These are phyloP conservation scores for Zaprionus davidi DNA, from an alignment of 1,140 invertebrate species.

Conservation along the genomic window DNA sequence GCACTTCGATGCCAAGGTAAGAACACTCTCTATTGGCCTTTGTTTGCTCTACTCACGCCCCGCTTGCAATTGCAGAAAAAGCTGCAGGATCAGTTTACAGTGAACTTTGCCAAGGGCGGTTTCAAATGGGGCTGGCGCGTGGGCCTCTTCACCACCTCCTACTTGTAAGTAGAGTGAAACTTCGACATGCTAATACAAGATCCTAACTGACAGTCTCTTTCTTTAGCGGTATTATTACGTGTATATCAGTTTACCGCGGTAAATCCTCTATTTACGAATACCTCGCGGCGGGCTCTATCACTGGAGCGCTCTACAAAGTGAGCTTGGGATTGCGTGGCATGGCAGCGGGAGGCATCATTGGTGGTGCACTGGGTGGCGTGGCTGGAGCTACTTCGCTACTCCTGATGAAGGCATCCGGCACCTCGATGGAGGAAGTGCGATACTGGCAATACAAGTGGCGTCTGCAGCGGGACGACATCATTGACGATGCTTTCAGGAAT, in stretches of 20 bases:
- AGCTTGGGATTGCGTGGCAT: slow-evolving; percentile 87
- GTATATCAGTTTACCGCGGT: slow-evolving; percentile 88
- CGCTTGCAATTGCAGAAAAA: slow-evolving; percentile 85
- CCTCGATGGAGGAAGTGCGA: slow-evolving; percentile 85
- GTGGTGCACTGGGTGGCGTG: slow-evolving; percentile 85
- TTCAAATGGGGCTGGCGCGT: slow-evolving; percentile 88
- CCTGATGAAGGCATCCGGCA: slow-evolving; percentile 85
- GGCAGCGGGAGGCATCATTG: slow-evolving; percentile 87
- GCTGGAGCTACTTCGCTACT: slow-evolving; percentile 84
- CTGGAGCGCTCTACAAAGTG: slow-evolving; percentile 85
- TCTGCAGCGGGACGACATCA: slow-evolving; percentile 68
- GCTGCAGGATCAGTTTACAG: slow-evolving; percentile 88
- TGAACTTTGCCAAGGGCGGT: slow-evolving; percentile 89
- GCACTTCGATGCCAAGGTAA: slow-evolving; percentile 89
- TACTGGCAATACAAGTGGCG: slow-evolving; percentile 85
- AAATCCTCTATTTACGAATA: slow-evolving; percentile 88
- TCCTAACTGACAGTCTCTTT: slow-evolving; percentile 45
- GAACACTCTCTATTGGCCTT: not conserved
- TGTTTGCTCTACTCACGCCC: not conserved
- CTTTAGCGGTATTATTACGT: slow-evolving; percentile 86
- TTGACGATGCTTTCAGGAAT: slow-evolving; percentile 73
- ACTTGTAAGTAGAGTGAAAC: slow-evolving; percentile 85
- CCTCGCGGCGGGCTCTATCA: slow-evolving; percentile 86
- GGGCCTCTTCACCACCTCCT: slow-evolving; percentile 87
- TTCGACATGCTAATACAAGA: not conserved